These are phyloP conservation scores for Pollachius pollachius DNA, from an alignment of 2,113 vertebrate species.

Conservation along the genomic window DNA sequence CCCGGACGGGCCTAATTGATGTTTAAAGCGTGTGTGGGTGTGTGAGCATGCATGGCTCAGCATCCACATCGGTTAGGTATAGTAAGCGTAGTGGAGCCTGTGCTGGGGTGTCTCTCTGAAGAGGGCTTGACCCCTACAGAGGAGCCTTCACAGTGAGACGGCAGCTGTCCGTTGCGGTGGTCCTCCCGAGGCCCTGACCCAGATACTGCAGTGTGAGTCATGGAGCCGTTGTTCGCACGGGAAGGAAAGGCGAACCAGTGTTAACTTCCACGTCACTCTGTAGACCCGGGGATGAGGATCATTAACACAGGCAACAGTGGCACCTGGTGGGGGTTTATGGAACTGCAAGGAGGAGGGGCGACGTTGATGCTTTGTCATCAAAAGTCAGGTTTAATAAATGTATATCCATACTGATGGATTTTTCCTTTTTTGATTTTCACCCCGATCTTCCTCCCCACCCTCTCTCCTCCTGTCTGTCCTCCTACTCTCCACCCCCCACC, in stretches of 20 bases:
- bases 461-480: background rate
- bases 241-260: constrained; percentile 6
- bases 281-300: background rate
- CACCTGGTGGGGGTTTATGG: constrained; percentile 52
- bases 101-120: background rate
- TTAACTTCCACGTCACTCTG: background rate
- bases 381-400: too few species aligned
- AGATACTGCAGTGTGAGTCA: constrained; percentile 36
- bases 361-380: background rate
- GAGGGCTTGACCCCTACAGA: background rate
- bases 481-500: background rate
- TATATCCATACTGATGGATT: background rate
- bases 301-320: constrained; percentile 38
- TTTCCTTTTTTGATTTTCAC: background rate
- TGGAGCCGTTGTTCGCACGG: background rate
- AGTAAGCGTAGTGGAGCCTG: background rate
- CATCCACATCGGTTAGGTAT: background rate
- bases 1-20: constrained; percentile 34
- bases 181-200: constrained; percentile 28
- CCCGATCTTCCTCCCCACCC: background rate
- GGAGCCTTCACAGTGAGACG: background rate
- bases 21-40: constrained; percentile 8
- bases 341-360: too few species aligned
- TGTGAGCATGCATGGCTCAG: background rate
- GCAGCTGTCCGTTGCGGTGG: constrained; percentile 28